Evolutionary conservation across 2,113 vertebrate species (phyloP).

Genomic region (Fregetta grallaria): DNA sequence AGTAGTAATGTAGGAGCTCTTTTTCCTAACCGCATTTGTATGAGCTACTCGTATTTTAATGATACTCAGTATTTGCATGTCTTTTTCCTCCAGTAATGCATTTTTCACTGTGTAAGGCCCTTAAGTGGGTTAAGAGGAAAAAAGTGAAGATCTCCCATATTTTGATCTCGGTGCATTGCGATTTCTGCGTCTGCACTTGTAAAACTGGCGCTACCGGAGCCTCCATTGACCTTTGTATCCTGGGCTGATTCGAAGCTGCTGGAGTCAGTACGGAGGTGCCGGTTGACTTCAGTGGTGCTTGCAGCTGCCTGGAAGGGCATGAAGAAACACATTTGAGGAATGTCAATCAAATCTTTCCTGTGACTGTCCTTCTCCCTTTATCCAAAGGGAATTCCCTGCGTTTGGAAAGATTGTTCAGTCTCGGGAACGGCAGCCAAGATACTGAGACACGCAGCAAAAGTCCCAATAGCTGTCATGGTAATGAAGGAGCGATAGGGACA

Average conservation of each 20-base stretch:
- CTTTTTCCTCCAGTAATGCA: background rate
- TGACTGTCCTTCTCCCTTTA: background rate
- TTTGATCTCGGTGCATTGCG: background rate
- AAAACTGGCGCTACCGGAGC: background rate
- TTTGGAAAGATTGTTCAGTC: constrained; percentile 25
- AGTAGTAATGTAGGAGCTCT: background rate
- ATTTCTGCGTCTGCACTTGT: background rate
- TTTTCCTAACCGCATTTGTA: background rate
- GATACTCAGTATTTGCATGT: background rate
- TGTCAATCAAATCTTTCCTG: background rate
- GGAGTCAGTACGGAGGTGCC: fast-evolving
- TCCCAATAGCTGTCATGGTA: background rate
- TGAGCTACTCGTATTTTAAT: background rate
- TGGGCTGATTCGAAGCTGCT: background rate
- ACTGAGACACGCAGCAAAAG: background rate
- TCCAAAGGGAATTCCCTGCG: constrained; percentile 23
- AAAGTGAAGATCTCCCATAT: background rate
- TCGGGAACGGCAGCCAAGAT: background rate
- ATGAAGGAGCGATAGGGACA: background rate
- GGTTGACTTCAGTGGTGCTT: background rate
- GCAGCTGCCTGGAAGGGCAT: background rate
- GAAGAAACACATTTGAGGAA: background rate
- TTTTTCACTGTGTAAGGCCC: background rate
- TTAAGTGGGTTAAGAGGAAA: background rate
- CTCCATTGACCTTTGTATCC: background rate